Conservation (phyloP, 64 coral and sea anemone genomes). For the Orbicella faveolata region DNA sequence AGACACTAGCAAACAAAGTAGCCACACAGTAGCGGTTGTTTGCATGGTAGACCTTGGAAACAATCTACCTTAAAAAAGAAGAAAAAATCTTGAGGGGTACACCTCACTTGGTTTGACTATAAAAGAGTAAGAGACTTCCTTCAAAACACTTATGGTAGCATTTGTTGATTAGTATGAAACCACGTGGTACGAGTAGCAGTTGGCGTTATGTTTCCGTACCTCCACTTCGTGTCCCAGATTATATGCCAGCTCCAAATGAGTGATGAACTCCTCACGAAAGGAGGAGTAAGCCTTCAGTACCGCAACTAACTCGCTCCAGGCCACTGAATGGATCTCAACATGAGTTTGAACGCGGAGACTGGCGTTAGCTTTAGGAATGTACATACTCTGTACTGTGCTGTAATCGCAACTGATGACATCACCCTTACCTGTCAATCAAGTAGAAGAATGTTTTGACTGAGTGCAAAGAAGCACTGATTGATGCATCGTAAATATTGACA, state of each 20-base stretch:
- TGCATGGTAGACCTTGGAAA: too few relatives aligned
- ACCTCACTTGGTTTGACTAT: too few relatives aligned
- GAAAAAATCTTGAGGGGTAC: too few relatives aligned
- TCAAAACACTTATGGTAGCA: too few relatives aligned
- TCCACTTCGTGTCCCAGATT: constrained; percentile 52
- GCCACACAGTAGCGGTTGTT: too few relatives aligned
- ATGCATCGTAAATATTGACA: not conserved
- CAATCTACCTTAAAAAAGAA: too few relatives aligned
- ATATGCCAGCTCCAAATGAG: constrained; percentile 58
- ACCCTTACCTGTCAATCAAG: constrained; percentile 47
- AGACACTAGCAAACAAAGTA: too few relatives aligned
- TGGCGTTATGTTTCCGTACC: not conserved
- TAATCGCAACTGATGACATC: constrained; percentile 75
- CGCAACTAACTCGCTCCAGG: constrained; percentile 50
- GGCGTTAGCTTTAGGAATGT: constrained; percentile 61
- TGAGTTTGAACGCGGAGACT: constrained; percentile 65
- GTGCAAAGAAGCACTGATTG: not conserved
- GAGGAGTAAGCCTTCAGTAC: constrained; percentile 59
- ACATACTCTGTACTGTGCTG: constrained; percentile 23
- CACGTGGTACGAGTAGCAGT: too few relatives aligned
- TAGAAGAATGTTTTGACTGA: too few relatives aligned
- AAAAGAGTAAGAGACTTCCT: too few relatives aligned
- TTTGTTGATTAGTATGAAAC: too few relatives aligned
- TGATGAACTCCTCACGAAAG: constrained; percentile 51
- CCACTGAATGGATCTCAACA: constrained; percentile 51